phyloP scores from a whole-genome alignment of 1,140 invertebrate species.

The Frieseomelitta varia region DNA sequence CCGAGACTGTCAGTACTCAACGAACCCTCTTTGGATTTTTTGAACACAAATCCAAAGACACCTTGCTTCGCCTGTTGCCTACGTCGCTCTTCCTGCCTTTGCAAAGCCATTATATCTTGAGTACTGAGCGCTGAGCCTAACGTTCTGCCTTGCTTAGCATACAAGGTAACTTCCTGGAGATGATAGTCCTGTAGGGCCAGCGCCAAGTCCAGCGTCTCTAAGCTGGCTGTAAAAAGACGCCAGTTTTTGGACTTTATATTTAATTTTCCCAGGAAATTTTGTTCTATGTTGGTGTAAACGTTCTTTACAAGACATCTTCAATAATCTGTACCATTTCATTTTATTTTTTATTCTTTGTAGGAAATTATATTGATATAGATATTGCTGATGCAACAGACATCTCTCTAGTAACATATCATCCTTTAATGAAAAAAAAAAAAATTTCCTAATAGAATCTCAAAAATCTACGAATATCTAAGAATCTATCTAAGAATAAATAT shows the following conservation, averaged over 20 bases:
- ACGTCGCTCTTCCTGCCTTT: slow-evolving; percentile 83
- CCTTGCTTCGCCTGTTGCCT: slow-evolving; percentile 81
- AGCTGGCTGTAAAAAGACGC: slow-evolving; percentile 82
- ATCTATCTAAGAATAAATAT: too few relatives aligned
- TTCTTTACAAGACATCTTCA: background rate
- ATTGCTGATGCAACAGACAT: too few relatives aligned
- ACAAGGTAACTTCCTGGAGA: slow-evolving; percentile 86
- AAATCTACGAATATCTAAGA: too few relatives aligned
- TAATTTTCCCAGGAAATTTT: background rate
- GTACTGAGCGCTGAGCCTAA: slow-evolving; percentile 84
- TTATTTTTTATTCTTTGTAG: too few relatives aligned
- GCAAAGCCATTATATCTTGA: slow-evolving; percentile 85
- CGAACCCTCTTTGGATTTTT: slow-evolving; percentile 80
- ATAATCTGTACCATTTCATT: background rate
- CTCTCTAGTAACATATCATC: too few relatives aligned
- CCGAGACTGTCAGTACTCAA: slow-evolving; percentile 82
- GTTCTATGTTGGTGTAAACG: background rate
- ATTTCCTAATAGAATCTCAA: too few relatives aligned
- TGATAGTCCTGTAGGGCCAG: slow-evolving; percentile 86
- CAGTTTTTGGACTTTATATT: background rate
- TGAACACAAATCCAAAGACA: slow-evolving; percentile 84
- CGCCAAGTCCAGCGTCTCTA: slow-evolving; percentile 84
- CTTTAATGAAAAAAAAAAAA: too few relatives aligned
- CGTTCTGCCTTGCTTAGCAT: slow-evolving; percentile 81
- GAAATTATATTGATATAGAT: too few relatives aligned